Evolutionary conservation across 2,113 vertebrate genomes (phyloP), one percentile per base, ranked within the genome.

Genomic region (Marmota flaviventris): DNA sequence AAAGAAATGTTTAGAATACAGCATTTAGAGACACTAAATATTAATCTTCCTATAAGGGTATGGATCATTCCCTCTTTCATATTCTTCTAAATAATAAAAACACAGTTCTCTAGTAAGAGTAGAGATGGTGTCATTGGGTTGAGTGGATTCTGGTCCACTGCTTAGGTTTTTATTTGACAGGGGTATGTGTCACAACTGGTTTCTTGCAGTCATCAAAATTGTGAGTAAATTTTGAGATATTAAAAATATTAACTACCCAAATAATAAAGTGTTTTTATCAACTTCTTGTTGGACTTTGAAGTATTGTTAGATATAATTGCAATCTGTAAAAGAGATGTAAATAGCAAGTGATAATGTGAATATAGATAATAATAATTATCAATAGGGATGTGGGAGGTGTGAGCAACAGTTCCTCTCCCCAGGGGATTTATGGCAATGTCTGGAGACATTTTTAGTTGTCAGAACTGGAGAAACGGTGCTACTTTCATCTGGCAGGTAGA

Each of bases 201-300:
- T 92, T 95, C 45, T 12, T 77, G 27, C 18, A 76, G 53, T 3
- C 37, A 90, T n/a, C 61, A 92, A 76, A 87, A 77, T 24, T 86
- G 45, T 77, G 94, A 85, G 83, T 51, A 81, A 45, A 51, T 87
- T 72, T 70, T 86, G 69, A 83, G 69, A 91, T 65, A 67, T 56
- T 84, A 83, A 77, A 37, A 85, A 53, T 25, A 84, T 48, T 20
- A 63, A 85, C 8, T 2, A 86, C 29, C 14, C 22, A 65, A 72
- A 75, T 85, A 93, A 81, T 45, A 58, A 85, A 76, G 65, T 53
- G 34, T 7, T 56, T 79, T 91, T 56, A 56, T 22, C 32, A 95
- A 76, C 51, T 45, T 56, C 27, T 34, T 73, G 20, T 4, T 29
- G 29, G 16, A 37, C 67, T 89, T 45, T 63, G 32, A 85, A n/a